These are phyloP conservation scores for Homarus gammarus DNA, from an alignment of 2,888 invertebrate species.

Conservation along the genomic window DNA sequence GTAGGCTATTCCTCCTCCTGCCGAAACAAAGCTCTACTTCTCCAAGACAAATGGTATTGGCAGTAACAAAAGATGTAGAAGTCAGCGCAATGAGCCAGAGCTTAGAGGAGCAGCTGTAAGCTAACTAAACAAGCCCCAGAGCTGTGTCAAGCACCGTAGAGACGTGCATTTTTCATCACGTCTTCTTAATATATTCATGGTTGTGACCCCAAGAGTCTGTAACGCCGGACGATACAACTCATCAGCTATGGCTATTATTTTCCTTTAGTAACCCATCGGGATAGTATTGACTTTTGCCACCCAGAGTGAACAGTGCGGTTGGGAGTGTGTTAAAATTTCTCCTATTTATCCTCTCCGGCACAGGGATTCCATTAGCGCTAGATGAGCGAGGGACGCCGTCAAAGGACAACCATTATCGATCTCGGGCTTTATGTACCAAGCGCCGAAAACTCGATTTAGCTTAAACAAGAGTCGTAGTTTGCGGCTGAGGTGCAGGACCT, in stretches of 20 bases:
- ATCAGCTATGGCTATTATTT: slow-evolving; percentile 54
- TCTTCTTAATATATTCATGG: not conserved
- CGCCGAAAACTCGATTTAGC: slow-evolving; percentile 5
- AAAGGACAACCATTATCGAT: not conserved
- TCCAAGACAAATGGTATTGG: no score
- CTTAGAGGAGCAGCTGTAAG: no score
- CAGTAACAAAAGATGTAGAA: no score
- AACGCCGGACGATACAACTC: not conserved
- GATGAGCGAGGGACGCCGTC: not conserved
- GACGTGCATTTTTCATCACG: not conserved
- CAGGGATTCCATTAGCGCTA: slow-evolving; percentile 67
- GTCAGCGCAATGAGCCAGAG: no score
- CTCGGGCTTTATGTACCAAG: not conserved
- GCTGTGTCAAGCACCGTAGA: no score
- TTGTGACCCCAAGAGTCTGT: not conserved
- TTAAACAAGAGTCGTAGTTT: slow-evolving; percentile 21
- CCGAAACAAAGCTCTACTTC: no score
- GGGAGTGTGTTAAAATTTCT: slow-evolving; percentile 70
- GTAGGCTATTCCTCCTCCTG: no score
- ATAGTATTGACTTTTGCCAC: slow-evolving; percentile 66
- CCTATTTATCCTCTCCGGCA: slow-evolving; percentile 67
- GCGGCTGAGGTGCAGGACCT: slow-evolving; percentile 38
- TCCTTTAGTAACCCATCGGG: slow-evolving; percentile 54
- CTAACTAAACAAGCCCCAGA: no score
- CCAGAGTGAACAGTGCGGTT: slow-evolving; percentile 67